These are phyloP conservation scores for Bovichtus variegatus DNA, from an alignment of 2,797 vertebrate species.

Conservation along the genomic window DNA sequence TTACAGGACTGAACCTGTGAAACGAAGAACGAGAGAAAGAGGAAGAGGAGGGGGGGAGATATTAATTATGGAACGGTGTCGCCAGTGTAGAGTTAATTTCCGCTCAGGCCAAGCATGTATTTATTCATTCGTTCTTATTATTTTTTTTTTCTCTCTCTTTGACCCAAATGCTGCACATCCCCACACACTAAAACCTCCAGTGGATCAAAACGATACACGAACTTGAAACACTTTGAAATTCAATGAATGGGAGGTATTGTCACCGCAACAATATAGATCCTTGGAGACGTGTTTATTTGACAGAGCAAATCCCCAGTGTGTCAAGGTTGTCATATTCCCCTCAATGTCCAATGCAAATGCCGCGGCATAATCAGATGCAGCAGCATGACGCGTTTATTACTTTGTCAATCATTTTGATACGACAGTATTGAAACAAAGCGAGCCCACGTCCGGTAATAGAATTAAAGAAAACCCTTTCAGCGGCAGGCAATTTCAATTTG, in stretches of 20 bases:
- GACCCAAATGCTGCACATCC: slow-evolving; percentile 19
- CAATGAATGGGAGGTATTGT: slow-evolving; percentile 64
- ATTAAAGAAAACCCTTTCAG: slow-evolving; percentile 80
- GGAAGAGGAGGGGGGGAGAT: slow-evolving; percentile 38
- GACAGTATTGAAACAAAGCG: slow-evolving; percentile 80
- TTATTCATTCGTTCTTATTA: slow-evolving; percentile 48
- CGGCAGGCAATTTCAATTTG: slow-evolving; percentile 77
- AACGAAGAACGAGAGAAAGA: slow-evolving; percentile 19
- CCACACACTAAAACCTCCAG: neutral
- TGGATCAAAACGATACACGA: slow-evolving; percentile 45
- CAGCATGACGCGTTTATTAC: slow-evolving; percentile 84
- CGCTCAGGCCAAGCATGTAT: slow-evolving; percentile 42
- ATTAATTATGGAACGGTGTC: slow-evolving; percentile 76
- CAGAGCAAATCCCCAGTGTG: slow-evolving; percentile 79
- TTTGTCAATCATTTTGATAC: slow-evolving; percentile 84
- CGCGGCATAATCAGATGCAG: slow-evolving; percentile 78
- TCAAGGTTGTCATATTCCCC: slow-evolving; percentile 81
- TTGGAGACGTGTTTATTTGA: slow-evolving; percentile 82
- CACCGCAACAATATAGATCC: slow-evolving; percentile 75
- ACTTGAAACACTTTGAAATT: slow-evolving; percentile 60
- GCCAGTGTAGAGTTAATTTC: slow-evolving; percentile 67
- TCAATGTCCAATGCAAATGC: slow-evolving; percentile 82
- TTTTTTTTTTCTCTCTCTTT: slow-evolving; percentile 11
- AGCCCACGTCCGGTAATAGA: slow-evolving; percentile 74
- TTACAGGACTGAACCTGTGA: slow-evolving; percentile 43